Conservation (phyloP, 2,113 vertebrate genomes). For the Turnix velox region DNA sequence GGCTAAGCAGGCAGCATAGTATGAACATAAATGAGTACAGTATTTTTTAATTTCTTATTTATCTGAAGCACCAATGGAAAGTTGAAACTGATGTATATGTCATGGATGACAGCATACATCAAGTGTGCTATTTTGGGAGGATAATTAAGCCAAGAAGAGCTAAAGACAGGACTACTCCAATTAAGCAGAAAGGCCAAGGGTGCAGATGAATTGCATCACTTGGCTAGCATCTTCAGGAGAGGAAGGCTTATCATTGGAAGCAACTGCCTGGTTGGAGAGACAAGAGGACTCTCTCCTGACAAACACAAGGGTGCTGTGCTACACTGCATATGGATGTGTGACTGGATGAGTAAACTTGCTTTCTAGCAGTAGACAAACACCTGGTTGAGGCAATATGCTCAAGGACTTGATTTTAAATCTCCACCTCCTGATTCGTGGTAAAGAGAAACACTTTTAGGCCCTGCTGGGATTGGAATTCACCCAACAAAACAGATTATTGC, state of each 20-base stretch:
- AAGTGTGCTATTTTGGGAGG: neutral
- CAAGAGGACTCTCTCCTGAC: neutral
- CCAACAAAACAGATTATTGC: neutral
- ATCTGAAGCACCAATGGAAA: neutral
- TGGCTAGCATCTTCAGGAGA: neutral
- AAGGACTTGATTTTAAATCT: neutral
- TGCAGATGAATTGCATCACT: neutral
- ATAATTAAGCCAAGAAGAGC: neutral
- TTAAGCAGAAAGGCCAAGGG: neutral
- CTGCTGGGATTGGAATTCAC: neutral
- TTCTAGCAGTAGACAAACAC: neutral
- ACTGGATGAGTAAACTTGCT: neutral
- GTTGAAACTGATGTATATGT: neutral
- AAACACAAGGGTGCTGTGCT: fast-evolving
- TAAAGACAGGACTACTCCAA: neutral
- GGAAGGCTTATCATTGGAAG: neutral
- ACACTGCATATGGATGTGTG: fast-evolving
- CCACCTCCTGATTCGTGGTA: neutral
- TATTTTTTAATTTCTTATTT: neutral
- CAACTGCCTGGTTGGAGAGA: fast-evolving
- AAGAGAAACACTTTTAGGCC: neutral
- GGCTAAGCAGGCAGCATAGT: neutral
- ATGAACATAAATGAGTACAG: neutral
- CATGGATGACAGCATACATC: neutral
- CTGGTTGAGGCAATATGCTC: neutral